Percentiles rank a stretch among this genome's conserved stretches.
These are phyloP conservation scores for Aphidius colemani DNA, from an alignment of 2,888 invertebrate species.

Conservation along the genomic window DNA sequence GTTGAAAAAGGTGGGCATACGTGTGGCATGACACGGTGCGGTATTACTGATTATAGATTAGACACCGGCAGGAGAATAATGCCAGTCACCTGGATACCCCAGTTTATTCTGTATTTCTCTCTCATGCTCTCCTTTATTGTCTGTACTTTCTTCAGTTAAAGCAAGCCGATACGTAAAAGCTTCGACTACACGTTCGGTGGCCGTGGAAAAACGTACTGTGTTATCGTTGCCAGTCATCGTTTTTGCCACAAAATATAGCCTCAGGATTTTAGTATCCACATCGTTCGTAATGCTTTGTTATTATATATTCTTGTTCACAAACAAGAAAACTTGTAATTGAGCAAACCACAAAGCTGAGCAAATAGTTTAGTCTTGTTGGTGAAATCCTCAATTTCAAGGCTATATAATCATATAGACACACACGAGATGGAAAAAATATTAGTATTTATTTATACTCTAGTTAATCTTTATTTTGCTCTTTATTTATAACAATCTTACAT, in stretches of 20 bases:
- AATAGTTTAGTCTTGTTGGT: slow-evolving; percentile 11
- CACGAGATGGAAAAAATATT: no score
- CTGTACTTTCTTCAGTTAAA: neutral
- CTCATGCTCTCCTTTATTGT: slow-evolving; percentile 1
- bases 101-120: no score
- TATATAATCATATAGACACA: no score
- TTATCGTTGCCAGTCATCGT: slow-evolving; percentile 28
- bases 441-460: neutral
- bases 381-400: slow-evolving; percentile 15
- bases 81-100: slow-evolving; percentile 43
- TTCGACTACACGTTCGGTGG: slow-evolving; percentile 7
- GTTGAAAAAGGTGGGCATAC: slow-evolving; percentile 34
- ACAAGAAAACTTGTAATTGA: no score
- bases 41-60: slow-evolving; percentile 47
- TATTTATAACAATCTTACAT: slow-evolving; percentile 6
- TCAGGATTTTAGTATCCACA: slow-evolving; percentile 2
- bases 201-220: slow-evolving; percentile 3
- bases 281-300: slow-evolving; percentile 17
- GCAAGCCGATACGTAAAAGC: slow-evolving; percentile 35
- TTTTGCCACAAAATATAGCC: slow-evolving; percentile 23
- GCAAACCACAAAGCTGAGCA: slow-evolving; percentile 10
- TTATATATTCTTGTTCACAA: no score
- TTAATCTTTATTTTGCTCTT: neutral
- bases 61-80: slow-evolving; percentile 41
- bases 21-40: slow-evolving; percentile 42